A percentile compares a stretch with the other conserved stretches of the same genome.
These are phyloP conservation scores for Margaritifera margaritifera DNA, from an alignment of 2,888 invertebrate species.

Conservation along the genomic window DNA sequence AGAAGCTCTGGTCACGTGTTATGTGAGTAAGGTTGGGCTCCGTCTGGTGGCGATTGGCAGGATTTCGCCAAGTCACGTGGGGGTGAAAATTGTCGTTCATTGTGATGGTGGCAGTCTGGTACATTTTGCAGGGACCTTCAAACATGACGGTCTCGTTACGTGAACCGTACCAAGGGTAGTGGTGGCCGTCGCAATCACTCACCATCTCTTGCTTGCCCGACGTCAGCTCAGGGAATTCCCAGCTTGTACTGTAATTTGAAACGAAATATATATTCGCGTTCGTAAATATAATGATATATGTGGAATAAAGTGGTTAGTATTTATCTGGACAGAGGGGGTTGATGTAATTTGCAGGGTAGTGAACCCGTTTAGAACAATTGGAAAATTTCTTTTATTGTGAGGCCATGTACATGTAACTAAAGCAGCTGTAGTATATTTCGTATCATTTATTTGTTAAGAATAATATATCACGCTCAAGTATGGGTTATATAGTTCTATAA, in stretches of 20 bases:
- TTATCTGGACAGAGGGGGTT: too few species aligned
- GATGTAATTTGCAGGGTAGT: too few species aligned
- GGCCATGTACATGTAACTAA: too few species aligned
- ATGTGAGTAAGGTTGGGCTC: constrained; percentile 69
- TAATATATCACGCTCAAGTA: too few species aligned
- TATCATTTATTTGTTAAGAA: too few species aligned
- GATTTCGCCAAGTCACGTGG: constrained; percentile 71
- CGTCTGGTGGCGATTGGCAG: constrained; percentile 65
- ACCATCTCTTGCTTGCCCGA: constrained; percentile 70
- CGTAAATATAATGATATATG: too few species aligned
- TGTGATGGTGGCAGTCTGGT: constrained; percentile 64
- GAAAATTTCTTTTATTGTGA: too few species aligned
- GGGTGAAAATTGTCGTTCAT: constrained; percentile 74
- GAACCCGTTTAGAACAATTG: too few species aligned
- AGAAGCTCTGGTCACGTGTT: constrained; percentile 70
- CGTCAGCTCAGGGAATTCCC: constrained; percentile 72
- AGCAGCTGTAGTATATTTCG: too few species aligned
- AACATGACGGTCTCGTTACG: constrained; percentile 68
- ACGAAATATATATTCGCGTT: too few species aligned
- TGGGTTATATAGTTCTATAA: too few species aligned
- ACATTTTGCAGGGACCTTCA: constrained; percentile 65
- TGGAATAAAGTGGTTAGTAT: too few species aligned
- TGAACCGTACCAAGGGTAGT: constrained; percentile 73
- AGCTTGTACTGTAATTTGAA: constrained; percentile 66
- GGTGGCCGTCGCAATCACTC: constrained; percentile 72